These are phyloP conservation scores for Murina feae DNA, from an alignment of 2,113 vertebrate genomes.

Conservation along the genomic window DNA sequence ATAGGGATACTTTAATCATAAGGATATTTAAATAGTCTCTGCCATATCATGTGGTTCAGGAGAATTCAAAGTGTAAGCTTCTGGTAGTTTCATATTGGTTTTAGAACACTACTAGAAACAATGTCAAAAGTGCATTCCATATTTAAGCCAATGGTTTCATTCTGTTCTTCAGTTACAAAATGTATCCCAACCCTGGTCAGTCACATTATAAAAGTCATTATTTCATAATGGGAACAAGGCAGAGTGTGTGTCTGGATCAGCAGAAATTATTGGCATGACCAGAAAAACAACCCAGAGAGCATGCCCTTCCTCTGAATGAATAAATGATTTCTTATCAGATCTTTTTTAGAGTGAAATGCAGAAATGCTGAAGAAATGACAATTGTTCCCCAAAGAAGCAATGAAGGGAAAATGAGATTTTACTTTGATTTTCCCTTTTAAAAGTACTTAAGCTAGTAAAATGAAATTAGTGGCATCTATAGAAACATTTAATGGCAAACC, in stretches of 20 bases:
- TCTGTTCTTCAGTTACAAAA: slow-evolving; percentile 8
- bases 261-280: slow-evolving; percentile 16
- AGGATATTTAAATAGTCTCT: neutral
- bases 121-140: slow-evolving; percentile 27
- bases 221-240: slow-evolving; percentile 36
- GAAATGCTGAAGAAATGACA: slow-evolving; percentile 32
- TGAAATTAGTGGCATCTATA: slow-evolving; percentile 13
- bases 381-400: neutral
- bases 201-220: slow-evolving; percentile 27
- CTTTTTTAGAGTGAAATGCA: neutral
- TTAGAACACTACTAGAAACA: slow-evolving; percentile 14
- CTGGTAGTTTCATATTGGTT: slow-evolving; percentile 34
- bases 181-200: neutral
- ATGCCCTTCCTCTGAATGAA: slow-evolving; percentile 28
- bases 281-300: slow-evolving; percentile 14
- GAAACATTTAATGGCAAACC: neutral
- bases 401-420: slow-evolving; percentile 24
- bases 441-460: slow-evolving; percentile 2
- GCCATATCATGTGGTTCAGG: neutral
- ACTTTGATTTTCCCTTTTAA: neutral
- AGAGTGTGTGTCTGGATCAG: neutral
- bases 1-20: neutral
- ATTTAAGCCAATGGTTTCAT: slow-evolving; percentile 36
- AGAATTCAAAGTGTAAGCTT: slow-evolving; percentile 8
- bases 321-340: slow-evolving; percentile 44